phyloP scores from a whole-genome alignment of 2,113 vertebrate species.

The Actenoides hombroni region DNA sequence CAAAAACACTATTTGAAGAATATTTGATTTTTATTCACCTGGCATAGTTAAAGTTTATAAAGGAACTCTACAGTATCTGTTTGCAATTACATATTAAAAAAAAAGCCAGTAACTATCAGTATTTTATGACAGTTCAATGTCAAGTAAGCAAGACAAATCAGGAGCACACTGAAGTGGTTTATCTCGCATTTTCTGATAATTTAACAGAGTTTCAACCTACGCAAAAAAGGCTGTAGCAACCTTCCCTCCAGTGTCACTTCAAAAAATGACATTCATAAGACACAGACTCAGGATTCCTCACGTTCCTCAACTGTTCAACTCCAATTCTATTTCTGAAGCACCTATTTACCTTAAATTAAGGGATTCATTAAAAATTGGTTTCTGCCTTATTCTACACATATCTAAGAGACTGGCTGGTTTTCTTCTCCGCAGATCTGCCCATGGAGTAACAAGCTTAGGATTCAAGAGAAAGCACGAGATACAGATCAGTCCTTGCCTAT shows the following conservation, averaged over 20 bases:
- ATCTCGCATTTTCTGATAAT: background rate
- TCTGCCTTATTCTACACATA: background rate
- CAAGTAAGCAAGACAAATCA: slow-evolving; percentile 31
- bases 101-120: background rate
- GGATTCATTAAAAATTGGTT: background rate
- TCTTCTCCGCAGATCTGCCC: background rate
- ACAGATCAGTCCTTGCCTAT: background rate
- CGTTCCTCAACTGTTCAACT: background rate
- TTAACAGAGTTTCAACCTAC: background rate
- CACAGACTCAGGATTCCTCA: background rate
- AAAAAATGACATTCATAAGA: background rate
- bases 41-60: slow-evolving; percentile 3
- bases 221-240: background rate
- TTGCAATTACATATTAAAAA: background rate
- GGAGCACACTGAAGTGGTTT: background rate
- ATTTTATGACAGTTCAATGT: background rate
- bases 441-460: background rate
- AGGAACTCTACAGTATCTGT: background rate
- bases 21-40: slow-evolving; percentile 61
- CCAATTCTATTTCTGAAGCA: background rate
- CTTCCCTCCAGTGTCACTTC: background rate
- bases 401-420: background rate
- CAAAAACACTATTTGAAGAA: background rate
- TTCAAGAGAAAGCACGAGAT: background rate
- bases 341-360: background rate